These are phyloP conservation scores for Macropodus opercularis DNA, from an alignment of 2,797 vertebrate genomes.

Conservation along the genomic window DNA sequence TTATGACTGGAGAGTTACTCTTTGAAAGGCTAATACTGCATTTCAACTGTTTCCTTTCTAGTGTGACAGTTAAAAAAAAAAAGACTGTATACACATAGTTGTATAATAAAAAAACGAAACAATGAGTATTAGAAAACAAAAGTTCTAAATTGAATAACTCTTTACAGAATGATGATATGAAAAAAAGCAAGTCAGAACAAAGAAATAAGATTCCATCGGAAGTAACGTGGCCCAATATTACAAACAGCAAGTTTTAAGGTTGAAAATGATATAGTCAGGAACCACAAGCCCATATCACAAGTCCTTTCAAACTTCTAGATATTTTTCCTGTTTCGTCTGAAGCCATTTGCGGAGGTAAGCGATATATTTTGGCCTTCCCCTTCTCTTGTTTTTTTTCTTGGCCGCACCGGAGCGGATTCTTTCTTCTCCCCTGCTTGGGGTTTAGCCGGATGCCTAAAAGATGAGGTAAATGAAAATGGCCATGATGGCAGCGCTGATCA, in stretches of 20 bases:
- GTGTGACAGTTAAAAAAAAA: constrained; percentile 34
- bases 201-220: constrained; percentile 56
- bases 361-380: constrained; percentile 58
- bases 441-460: constrained; percentile 45
- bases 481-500: constrained; percentile 97
- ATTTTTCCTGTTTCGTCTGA: constrained; percentile 36
- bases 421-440: constrained; percentile 41
- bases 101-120: constrained; percentile 56
- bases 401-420: constrained; percentile 40
- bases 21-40: constrained; percentile 79
- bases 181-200: constrained; percentile 62
- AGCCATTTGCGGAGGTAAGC: constrained; percentile 61
- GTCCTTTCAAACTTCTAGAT: constrained; percentile 36
- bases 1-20: constrained; percentile 55
- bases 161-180: constrained; percentile 71
- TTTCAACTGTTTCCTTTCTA: constrained; percentile 65
- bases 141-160: constrained; percentile 50
- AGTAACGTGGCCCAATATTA: constrained; percentile 54
- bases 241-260: constrained; percentile 52
- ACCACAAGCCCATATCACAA: constrained; percentile 64
- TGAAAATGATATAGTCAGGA: constrained; percentile 59
- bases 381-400: constrained; percentile 28
- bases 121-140: constrained; percentile 29
- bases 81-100: constrained; percentile 45
- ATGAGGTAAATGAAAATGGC: constrained; percentile 87